phyloP scores from a whole-genome alignment of 2,888 invertebrate species.

The Tridacna crocea region DNA sequence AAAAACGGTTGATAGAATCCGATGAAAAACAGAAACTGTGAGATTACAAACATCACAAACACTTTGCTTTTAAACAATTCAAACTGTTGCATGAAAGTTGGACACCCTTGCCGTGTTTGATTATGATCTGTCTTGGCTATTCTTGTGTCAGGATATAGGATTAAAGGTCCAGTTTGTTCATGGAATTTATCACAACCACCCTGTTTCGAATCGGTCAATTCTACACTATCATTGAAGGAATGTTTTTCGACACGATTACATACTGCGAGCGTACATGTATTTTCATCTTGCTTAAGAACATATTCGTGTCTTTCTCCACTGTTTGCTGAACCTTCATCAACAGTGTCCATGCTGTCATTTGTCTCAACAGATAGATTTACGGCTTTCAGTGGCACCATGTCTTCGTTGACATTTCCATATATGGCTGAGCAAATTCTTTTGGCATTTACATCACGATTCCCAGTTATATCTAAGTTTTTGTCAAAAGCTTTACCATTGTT shows the following conservation, averaged over 20 bases:
- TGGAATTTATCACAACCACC: neutral
- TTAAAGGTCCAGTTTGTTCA: neutral
- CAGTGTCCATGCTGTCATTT: neutral
- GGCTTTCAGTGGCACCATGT: neutral
- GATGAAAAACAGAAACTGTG: conserved; percentile 97
- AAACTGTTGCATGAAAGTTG: neutral
- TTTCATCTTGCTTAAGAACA: neutral
- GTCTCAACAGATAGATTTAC: neutral
- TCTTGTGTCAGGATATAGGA: neutral
- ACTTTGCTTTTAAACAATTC: conserved; percentile 28
- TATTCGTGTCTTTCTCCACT: neutral
- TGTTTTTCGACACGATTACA: neutral
- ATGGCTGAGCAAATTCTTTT: neutral
- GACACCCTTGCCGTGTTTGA: no score
- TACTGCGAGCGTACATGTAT: neutral
- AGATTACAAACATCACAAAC: conserved; percentile 93
- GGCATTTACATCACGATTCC: neutral
- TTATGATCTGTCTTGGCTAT: neutral
- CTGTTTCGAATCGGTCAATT: neutral
- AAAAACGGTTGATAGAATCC: conserved; percentile 96
- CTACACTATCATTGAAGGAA: neutral
- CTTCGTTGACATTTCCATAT: neutral
- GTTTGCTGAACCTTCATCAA: neutral
- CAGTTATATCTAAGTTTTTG: neutral
- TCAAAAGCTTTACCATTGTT: neutral